Conservation (phyloP, 2,797 vertebrate species). For the Balearica regulorum region DNA sequence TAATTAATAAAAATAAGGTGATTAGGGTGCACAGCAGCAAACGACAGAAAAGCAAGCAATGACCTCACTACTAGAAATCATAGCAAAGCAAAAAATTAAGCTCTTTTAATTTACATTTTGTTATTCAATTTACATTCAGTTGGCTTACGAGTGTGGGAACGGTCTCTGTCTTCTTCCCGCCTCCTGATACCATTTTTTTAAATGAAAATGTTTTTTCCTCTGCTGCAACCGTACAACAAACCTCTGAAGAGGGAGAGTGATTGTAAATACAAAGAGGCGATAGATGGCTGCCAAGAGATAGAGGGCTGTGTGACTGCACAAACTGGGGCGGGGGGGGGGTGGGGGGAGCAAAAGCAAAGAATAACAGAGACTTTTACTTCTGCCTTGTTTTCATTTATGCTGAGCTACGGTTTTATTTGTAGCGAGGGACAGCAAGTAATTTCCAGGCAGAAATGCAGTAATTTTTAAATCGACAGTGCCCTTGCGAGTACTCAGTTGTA, state of each 20-base stretch:
- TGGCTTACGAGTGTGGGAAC: not conserved
- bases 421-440: not conserved
- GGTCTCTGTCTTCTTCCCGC: not conserved
- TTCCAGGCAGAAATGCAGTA: not conserved
- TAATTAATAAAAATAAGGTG: not conserved
- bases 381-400: not conserved
- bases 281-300: not conserved
- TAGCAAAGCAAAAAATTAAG: not conserved
- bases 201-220: not conserved
- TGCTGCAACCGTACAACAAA: not conserved
- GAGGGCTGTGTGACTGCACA: not conserved
- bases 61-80: not conserved
- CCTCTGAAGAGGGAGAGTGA: not conserved
- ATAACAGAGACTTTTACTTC: not conserved
- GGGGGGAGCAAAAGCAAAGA: not conserved
- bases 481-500: not conserved
- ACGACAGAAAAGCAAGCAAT: not conserved
- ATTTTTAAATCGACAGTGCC: slow-evolving; percentile 5
- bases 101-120: not conserved
- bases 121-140: not conserved
- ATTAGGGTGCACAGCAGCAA: not conserved
- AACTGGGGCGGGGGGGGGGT: not conserved
- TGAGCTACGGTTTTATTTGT: not conserved
- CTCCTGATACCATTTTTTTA: not conserved
- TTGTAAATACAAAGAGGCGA: not conserved